These are phyloP conservation scores for Callorhinus ursinus DNA, from an alignment of 2,113 vertebrate species.

Conservation along the genomic window DNA sequence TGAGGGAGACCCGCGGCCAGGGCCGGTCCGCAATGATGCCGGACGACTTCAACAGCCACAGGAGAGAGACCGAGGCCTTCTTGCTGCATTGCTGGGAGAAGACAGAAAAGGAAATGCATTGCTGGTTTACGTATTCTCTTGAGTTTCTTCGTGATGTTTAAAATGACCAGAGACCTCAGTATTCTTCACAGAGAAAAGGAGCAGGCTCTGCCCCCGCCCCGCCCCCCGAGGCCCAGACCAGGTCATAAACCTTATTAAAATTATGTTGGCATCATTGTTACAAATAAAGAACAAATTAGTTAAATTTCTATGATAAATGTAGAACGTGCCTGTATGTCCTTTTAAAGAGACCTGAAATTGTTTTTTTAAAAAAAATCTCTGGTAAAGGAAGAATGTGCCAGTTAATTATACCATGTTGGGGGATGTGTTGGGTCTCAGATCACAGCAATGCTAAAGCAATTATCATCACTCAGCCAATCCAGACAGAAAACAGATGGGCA, in stretches of 20 bases:
- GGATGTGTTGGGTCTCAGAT: not conserved
- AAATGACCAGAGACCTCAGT: not conserved
- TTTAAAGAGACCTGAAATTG: not conserved
- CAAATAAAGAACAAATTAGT: not conserved
- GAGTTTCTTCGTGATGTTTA: not conserved
- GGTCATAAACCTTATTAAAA: not conserved
- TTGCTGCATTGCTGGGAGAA: constrained; percentile 93
- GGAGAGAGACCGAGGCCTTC: constrained; percentile 90
- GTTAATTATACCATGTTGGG: not conserved
- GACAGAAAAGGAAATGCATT: not conserved
- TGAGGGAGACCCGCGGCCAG: constrained; percentile 95
- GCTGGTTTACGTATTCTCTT: not conserved
- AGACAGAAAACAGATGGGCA: not conserved
- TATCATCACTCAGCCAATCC: not conserved
- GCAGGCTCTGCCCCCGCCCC: too few species aligned
- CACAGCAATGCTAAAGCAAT: not conserved
- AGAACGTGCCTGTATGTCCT: not conserved
- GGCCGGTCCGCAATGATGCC: constrained; percentile 95
- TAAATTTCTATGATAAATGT: not conserved
- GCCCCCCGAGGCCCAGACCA: rapidly evolving
- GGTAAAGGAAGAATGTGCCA: not conserved
- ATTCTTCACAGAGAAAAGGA: not conserved
- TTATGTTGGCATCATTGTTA: not conserved
- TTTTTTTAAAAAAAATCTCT: not conserved
- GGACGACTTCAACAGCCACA: constrained; percentile 95